Conservation (phyloP, 2,797 vertebrate genomes). For the Helarctos malayanus region DNA sequence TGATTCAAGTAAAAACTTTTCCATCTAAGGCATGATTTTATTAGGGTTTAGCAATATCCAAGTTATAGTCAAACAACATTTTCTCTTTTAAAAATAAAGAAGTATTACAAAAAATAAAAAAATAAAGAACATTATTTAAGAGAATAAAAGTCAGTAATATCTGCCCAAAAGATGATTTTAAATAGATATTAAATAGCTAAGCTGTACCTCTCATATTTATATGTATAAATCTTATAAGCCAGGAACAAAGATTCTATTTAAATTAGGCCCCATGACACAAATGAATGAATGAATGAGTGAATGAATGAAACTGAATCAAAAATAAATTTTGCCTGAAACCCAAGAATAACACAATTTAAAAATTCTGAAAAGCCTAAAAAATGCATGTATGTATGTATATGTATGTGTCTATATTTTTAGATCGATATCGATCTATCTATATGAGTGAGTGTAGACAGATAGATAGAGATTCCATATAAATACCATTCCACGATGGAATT, state of each 20-base stretch:
- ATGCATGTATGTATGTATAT: background rate
- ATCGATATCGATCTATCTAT: background rate
- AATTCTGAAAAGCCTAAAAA: constrained; percentile 12
- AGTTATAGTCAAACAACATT: background rate
- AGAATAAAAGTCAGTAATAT: constrained; percentile 15
- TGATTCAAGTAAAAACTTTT: background rate
- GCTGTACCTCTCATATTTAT: background rate
- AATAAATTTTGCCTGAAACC: constrained; percentile 46
- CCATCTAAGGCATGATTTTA: background rate
- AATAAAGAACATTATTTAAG: constrained; percentile 37
- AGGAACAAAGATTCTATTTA: constrained; percentile 37
- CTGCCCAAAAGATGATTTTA: constrained; percentile 19
- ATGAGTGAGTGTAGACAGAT: background rate
- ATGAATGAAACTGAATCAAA: constrained; percentile 32
- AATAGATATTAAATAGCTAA: constrained; percentile 45
- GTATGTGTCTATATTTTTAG: background rate
- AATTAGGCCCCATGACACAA: background rate
- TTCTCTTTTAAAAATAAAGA: constrained; percentile 56
- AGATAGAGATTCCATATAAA: background rate
- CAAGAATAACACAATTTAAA: constrained; percentile 15
- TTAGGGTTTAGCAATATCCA: background rate
- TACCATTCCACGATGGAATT: constrained; percentile 53
- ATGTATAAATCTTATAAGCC: background rate
- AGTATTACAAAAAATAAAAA: background rate
- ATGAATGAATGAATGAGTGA: constrained; percentile 7